Evolutionary conservation across 2,888 invertebrate genomes (phyloP).

Genomic region (Ypsolopha scabrella): DNA sequence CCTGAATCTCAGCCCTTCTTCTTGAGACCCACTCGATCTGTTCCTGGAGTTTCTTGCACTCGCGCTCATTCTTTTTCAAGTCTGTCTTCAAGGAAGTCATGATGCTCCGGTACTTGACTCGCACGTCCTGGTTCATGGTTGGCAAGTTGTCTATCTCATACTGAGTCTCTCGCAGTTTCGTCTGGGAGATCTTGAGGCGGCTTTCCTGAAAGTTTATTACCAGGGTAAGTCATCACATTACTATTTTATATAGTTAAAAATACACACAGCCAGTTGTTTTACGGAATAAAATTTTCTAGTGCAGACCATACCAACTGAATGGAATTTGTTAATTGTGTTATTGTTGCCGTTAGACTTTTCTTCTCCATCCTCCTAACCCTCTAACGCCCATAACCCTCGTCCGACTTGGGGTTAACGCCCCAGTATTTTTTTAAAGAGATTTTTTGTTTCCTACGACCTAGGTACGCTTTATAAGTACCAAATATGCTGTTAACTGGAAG

Average conservation of each 20-base stretch:
- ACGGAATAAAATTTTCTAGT: neutral
- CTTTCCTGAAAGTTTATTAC: constrained; percentile 35
- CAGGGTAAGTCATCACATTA: neutral
- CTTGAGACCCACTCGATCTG: constrained; percentile 61
- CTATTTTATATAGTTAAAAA: neutral
- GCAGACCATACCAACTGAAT: neutral
- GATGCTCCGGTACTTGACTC: constrained; percentile 38
- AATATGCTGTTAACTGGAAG: too few relatives aligned
- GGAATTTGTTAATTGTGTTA: too few relatives aligned
- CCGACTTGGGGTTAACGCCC: too few relatives aligned
- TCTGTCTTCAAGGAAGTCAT: constrained; percentile 47
- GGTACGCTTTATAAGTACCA: too few relatives aligned
- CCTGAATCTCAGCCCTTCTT: constrained; percentile 45
- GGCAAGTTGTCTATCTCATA: constrained; percentile 56
- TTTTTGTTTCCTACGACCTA: too few relatives aligned
- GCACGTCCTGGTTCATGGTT: constrained; percentile 47
- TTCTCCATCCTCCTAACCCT: too few relatives aligned
- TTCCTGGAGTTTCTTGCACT: constrained; percentile 53
- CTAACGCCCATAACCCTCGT: too few relatives aligned
- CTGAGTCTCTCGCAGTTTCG: constrained; percentile 55
- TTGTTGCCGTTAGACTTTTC: too few relatives aligned
- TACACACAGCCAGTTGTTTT: neutral
- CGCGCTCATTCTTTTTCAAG: constrained; percentile 43
- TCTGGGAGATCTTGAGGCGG: constrained; percentile 48
- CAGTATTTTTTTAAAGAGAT: too few relatives aligned